A percentile compares a stretch with the other conserved stretches of the same genome.
Conservation (phyloP, 2,797 vertebrate species). For the Vireo griseus region DNA sequence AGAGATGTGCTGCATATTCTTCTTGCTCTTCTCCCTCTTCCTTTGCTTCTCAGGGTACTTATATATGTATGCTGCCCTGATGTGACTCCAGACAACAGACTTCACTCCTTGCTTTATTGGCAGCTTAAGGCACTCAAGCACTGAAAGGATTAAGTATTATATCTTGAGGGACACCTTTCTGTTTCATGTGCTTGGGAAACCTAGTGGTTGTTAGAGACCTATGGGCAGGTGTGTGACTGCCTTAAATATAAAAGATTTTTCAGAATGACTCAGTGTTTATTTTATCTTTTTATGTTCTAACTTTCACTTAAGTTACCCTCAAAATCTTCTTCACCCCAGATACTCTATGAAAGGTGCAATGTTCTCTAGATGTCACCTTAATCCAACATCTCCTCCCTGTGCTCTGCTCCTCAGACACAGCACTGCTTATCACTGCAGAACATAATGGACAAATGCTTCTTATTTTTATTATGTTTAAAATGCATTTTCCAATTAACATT, state of each 20-base stretch:
- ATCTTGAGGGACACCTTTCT: constrained; percentile 24
- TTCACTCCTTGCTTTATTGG: not conserved
- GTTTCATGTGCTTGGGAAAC: not conserved
- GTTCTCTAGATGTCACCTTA: not conserved
- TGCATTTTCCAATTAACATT: constrained; percentile 28
- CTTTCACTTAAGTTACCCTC: not conserved
- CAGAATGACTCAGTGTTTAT: not conserved
- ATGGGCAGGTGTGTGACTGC: not conserved
- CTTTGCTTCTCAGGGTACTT: not conserved
- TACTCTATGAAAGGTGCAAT: not conserved
- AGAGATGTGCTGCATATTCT: rapidly evolving
- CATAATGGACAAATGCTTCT: not conserved
- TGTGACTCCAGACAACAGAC: not conserved
- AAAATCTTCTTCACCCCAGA: not conserved
- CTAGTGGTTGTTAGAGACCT: not conserved
- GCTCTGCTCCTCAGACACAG: not conserved
- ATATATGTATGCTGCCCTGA: not conserved
- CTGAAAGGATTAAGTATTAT: not conserved
- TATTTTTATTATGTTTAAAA: not conserved
- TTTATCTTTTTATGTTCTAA: not conserved
- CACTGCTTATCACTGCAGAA: not conserved
- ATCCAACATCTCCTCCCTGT: rapidly evolving
- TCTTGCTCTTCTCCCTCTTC: not conserved
- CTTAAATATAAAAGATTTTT: not conserved
- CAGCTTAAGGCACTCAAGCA: not conserved